These are phyloP conservation scores for Eumaeus atala DNA, from an alignment of 1,140 invertebrate species.

Conservation along the genomic window DNA sequence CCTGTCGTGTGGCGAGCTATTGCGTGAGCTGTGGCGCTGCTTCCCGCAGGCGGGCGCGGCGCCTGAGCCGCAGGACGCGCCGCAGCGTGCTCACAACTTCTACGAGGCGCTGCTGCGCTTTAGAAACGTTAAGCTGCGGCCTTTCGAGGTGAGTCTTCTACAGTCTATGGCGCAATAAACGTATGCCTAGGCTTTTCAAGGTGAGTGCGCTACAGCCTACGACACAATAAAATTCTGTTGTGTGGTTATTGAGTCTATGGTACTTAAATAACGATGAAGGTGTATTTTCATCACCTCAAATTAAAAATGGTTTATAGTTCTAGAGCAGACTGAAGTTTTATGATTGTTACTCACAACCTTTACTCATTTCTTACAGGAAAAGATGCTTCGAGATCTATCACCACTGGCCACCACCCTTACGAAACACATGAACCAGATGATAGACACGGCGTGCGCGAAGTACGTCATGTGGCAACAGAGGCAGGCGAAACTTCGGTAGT, in stretches of 20 bases:
- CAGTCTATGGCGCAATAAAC: no score
- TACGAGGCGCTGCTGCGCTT: slow-evolving; percentile 91
- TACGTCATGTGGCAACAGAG: slow-evolving; percentile 89
- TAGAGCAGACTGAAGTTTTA: no score
- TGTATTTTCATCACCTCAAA: neutral
- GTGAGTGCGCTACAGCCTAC: no score
- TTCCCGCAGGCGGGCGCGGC: slow-evolving; percentile 92
- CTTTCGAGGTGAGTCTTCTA: slow-evolving; percentile 80
- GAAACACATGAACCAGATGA: slow-evolving; percentile 89
- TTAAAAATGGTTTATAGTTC: no score
- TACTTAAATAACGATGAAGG: no score
- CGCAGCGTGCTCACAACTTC: slow-evolving; percentile 89
- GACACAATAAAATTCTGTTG: no score
- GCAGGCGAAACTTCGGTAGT: slow-evolving; percentile 80
- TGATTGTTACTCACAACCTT: no score
- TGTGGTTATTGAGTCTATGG: no score
- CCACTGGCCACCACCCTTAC: slow-evolving; percentile 87
- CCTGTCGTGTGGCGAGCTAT: slow-evolving; percentile 87
- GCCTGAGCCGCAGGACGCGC: slow-evolving; percentile 70
- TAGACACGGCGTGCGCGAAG: slow-evolving; percentile 88
- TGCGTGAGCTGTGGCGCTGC: slow-evolving; percentile 95
- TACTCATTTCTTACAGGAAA: slow-evolving; percentile 75
- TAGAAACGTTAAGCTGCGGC: slow-evolving; percentile 88
- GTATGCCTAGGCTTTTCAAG: no score
- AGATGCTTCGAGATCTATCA: slow-evolving; percentile 84